Base-by-base conservation (phyloP, 2,113 vertebrate species). In the Takifugu flavidus region DNA sequence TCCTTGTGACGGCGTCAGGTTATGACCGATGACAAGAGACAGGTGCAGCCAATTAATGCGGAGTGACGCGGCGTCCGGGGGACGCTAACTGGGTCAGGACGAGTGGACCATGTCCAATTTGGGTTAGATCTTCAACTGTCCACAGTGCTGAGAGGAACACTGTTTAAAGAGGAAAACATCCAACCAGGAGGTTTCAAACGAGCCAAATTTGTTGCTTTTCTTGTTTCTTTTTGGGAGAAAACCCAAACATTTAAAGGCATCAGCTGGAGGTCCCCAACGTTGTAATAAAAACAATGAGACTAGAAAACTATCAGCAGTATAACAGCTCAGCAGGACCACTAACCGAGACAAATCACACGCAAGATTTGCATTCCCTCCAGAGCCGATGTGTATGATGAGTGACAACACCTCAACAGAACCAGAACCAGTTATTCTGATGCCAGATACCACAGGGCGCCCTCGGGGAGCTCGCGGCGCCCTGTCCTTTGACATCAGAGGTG, bases 11-110 rank as follows among this genome's bases (percentile, higher is more conserved):
- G 56, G 79, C 75, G 70, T 53, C 72, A 87, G 89, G 87, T 91
- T 91, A 89, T 82, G 80, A 86, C 83, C 86, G 71, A 90, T 90
- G 91, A 90, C 82, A 87, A 91, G 85, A 87, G 89, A 92, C 92
- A 93, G 90, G 92, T 92, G 91, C 87, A 91, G 84, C 86, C 89
- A 92, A 92, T 93, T 93, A 93, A 85, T 45, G 42, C 59, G 78
- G 74, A 25, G 75, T 70, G 74, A 89, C 86, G 87, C 86, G 58
- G 66, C 75, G 67, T 84, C 67, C 79, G 80, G 39, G 55, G 55
- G 74, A 80, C 52, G 31, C 71, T 31, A 56, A 55, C 69, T 63
- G 39, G 71, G 75, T 70, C 56, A 57, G 68, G 84, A 74, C 83
- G 77, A 88, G 82, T 89, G 89, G 86, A 77, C 70, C 67, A 65